Conservation (phyloP, 2,797 vertebrate species). For the Typhlichthys subterraneus region DNA sequence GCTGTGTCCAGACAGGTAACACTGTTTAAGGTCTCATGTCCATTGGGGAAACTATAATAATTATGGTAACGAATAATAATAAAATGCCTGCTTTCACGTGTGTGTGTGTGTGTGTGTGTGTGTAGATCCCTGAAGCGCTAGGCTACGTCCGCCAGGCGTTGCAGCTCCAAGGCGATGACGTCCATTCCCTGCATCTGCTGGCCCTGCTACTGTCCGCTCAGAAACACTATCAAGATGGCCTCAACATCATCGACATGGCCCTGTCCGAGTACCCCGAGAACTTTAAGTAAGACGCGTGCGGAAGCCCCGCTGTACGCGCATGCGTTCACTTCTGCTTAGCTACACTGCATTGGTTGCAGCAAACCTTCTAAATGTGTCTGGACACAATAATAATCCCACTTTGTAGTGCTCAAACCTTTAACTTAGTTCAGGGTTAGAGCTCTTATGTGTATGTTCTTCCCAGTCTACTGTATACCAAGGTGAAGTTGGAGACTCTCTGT, state of each 20-base stretch:
- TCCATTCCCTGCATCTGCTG: slow-evolving; percentile 95
- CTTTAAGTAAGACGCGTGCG: slow-evolving; percentile 87
- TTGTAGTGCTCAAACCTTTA: no score
- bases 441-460: not conserved
- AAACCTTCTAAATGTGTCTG: no score
- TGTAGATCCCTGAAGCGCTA: slow-evolving; percentile 95
- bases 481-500: slow-evolving; percentile 92
- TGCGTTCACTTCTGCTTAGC: not conserved
- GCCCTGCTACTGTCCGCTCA: slow-evolving; percentile 94
- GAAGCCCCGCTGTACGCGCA: not conserved
- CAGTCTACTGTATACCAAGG: slow-evolving; percentile 87
- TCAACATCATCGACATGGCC: slow-evolving; percentile 99
- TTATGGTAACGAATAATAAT: no score
- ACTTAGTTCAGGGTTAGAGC: no score
- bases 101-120: slow-evolving; percentile 37
- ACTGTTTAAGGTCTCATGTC: slow-evolving; percentile 2
- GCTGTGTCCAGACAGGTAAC: slow-evolving; percentile 97
- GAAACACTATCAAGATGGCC: slow-evolving; percentile 95
- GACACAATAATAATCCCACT: no score
- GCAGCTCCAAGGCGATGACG: slow-evolving; percentile 95
- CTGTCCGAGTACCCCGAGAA: slow-evolving; percentile 97
- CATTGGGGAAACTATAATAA: not conserved
- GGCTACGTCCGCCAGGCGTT: slow-evolving; percentile 95
- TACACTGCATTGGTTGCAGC: not conserved
- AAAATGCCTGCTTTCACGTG: not conserved